phyloP scores from a whole-genome alignment of 2,113 vertebrate species.

The Prinia subflava region DNA sequence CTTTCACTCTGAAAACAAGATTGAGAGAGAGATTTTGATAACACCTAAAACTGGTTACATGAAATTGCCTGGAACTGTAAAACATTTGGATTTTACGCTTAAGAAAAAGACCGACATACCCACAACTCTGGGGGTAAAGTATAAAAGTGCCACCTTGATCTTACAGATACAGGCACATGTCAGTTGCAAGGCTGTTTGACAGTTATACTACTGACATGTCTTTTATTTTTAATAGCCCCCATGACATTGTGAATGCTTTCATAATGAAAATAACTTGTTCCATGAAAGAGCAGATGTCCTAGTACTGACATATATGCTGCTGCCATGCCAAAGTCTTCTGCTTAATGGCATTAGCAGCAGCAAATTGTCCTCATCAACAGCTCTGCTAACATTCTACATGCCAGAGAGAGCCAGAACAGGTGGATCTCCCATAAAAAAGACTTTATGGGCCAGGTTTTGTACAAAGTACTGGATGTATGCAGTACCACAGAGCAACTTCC shows the following conservation, averaged over 20 bases:
- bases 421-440: not conserved
- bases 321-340: not conserved
- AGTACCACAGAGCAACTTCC: rapidly evolving
- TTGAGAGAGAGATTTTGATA: slow-evolving; percentile 1
- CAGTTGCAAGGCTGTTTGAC: not conserved
- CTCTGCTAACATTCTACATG: not conserved
- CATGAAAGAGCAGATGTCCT: not conserved
- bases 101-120: not conserved
- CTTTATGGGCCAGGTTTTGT: not conserved
- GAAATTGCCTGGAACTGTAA: not conserved
- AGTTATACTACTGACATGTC: not conserved
- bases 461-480: not conserved
- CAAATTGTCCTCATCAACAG: not conserved
- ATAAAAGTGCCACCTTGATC: not conserved
- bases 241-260: not conserved
- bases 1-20: slow-evolving; percentile 32
- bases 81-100: not conserved
- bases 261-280: slow-evolving; percentile 5
- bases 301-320: not conserved
- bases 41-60: not conserved
- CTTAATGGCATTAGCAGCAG: not conserved
- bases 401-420: not conserved
- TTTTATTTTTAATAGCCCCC: slow-evolving; percentile 26
- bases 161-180: not conserved
- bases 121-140: not conserved